Evolutionary conservation across 2,888 invertebrate species (phyloP).

Genomic region (Idaea biselata): DNA sequence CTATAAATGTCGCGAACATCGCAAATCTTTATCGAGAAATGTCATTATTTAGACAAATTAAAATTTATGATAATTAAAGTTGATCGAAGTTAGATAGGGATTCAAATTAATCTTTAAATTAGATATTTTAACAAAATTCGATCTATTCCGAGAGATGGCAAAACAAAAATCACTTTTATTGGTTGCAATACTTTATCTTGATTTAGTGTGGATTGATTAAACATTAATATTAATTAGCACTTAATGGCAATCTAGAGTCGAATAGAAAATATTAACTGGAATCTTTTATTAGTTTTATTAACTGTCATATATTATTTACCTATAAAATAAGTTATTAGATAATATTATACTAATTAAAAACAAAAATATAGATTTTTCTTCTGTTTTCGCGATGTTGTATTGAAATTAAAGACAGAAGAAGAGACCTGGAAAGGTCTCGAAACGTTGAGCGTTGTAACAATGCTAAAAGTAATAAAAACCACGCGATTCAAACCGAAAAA

Average conservation of each 20-base stretch:
- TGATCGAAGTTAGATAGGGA: background rate
- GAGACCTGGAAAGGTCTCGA: no score
- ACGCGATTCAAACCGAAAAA: no score
- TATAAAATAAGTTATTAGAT: no score
- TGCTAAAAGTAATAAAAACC: no score
- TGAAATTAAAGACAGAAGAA: no score
- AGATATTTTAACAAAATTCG: background rate
- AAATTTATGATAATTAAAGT: background rate
- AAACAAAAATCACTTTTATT: background rate
- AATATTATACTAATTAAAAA: no score
- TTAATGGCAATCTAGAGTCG: background rate
- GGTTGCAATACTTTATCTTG: constrained; percentile 3
- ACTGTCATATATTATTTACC: no score
- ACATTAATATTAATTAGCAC: background rate
- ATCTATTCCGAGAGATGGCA: background rate
- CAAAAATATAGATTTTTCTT: no score
- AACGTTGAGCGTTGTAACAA: no score
- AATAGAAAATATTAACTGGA: constrained; percentile 5
- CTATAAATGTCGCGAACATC: background rate
- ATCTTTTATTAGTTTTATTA: background rate
- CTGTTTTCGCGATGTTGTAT: no score
- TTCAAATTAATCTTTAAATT: background rate
- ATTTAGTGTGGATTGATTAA: constrained; percentile 7
- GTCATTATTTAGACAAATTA: background rate
- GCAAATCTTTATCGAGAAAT: background rate